Base-by-base conservation (phyloP, 2,888 invertebrate species). In the Eupithecia abbreviata region DNA sequence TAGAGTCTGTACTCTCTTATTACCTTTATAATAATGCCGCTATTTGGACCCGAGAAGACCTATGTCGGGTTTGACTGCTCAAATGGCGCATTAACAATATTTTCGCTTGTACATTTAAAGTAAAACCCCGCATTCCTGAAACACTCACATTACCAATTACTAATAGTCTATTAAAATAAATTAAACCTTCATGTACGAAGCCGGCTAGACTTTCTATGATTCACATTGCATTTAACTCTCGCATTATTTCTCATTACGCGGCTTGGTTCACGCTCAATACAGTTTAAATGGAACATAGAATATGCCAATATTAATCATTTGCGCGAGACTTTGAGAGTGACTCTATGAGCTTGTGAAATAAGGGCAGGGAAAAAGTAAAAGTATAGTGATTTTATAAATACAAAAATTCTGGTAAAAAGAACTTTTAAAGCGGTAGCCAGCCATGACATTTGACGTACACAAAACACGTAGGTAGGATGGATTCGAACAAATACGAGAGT, bases 141-240 rank as follows among this genome's bases (percentile, higher is more conserved):
- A 72, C 49, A 72, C 66, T 77, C 78, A 80, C 77, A 79, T 79
- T 78, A 77, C 67, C 71, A 7, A 42, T 42, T 42, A 42, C 62
- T 76, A 76, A 77, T 72, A 77, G 73, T 72, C 71, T 55, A 78
- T 76, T 77, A 77, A 78, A 66, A 70, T 68, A 73, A 74, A 78
- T 80, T 75, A 77, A 77, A 67, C 76, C 65, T 70, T 69, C 73
- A 65, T 77, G 77, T 80, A 79, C 78, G 71, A 77, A 80, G 76
- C 73, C 69, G 68, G 12, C 66, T 74, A 49, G 66, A 79, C 82
- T 82, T 80, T 80, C 82, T 80, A 79, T 72, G 62, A 74, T 49
- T 76, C 76, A 72, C 69, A 18, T 58, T 58, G 71, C 12, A 41
- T 74, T 69, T 55, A 74, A 70, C 10, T 68, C 42, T 43, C 66